Evolutionary conservation across 1,140 invertebrate species (phyloP).

Genomic region (Pseudomyrmex flavicornis): DNA sequence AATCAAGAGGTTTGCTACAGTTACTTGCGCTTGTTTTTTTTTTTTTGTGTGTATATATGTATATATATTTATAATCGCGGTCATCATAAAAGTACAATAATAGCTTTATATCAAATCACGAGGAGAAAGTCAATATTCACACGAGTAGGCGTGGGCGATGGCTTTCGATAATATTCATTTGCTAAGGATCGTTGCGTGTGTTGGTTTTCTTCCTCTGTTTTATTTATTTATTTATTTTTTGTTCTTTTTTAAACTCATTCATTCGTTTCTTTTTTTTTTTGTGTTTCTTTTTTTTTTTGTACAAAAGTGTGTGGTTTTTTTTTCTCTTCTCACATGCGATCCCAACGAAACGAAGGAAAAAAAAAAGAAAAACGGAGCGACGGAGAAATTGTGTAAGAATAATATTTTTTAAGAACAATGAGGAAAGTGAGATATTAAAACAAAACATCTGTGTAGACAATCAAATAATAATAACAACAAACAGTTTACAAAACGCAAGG

Average conservation of each 20-base stretch:
- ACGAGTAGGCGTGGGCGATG: slow-evolving; percentile 77
- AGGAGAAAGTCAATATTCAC: slow-evolving; percentile 83
- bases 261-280: slow-evolving; percentile 47
- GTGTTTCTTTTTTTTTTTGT: slow-evolving; percentile 17
- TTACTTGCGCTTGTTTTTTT: background rate
- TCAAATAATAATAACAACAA: slow-evolving; percentile 75
- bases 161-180: slow-evolving; percentile 76
- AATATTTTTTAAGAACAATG: slow-evolving; percentile 62
- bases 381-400: slow-evolving; percentile 27
- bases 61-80: slow-evolving; percentile 83
- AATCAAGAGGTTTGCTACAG: background rate
- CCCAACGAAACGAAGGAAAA: slow-evolving; percentile 38
- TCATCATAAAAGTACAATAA: slow-evolving; percentile 85
- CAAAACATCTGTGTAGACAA: slow-evolving; percentile 71
- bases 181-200: slow-evolving; percentile 62
- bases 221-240: slow-evolving; percentile 37
- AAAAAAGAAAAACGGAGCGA: slow-evolving; percentile 34
- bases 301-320: background rate
- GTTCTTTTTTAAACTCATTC: no score
- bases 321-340: slow-evolving; percentile 35
- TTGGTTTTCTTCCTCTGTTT: slow-evolving; percentile 26
- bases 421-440: slow-evolving; percentile 60
- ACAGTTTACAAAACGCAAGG: slow-evolving; percentile 73
- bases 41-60: slow-evolving; percentile 76
- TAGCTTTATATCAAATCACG: slow-evolving; percentile 84